Conservation (phyloP, 2,888 invertebrate genomes). For the Lapara coniferarum region DNA sequence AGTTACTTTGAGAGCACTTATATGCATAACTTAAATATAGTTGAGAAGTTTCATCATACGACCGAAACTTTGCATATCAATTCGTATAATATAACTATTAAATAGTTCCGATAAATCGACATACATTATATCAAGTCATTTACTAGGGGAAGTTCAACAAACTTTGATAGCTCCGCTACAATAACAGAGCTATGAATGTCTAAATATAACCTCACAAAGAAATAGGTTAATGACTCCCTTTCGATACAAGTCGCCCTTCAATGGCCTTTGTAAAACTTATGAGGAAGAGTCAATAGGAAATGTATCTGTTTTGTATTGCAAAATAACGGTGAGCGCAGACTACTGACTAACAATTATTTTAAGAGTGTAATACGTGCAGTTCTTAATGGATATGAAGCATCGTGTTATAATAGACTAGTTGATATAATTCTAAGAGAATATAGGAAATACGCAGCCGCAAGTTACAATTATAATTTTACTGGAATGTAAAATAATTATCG, state of each 20-base stretch:
- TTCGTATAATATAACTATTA: constrained; percentile 4
- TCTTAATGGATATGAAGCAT: too few relatives aligned
- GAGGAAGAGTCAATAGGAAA: neutral
- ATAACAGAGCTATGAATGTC: constrained; percentile 57
- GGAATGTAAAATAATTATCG: neutral
- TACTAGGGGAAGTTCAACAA: constrained; percentile 44
- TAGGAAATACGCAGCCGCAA: too few relatives aligned
- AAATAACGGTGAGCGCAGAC: neutral
- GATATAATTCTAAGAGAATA: too few relatives aligned
- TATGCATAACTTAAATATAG: neutral
- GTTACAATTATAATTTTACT: neutral
- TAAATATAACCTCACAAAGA: constrained; percentile 66
- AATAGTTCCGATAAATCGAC: neutral
- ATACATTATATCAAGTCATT: constrained; percentile 25
- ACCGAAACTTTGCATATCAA: neutral
- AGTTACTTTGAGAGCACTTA: too few relatives aligned
- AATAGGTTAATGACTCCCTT: constrained; percentile 71
- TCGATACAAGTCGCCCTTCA: constrained; percentile 49
- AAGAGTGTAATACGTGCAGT: too few relatives aligned
- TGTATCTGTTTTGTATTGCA: neutral
- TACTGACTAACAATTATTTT: too few relatives aligned
- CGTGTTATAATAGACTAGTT: too few relatives aligned
- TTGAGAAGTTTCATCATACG: neutral
- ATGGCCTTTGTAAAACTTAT: constrained; percentile 22
- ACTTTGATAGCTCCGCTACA: constrained; percentile 47